Percentiles rank a stretch among this genome's conserved stretches.
phyloP scores from a whole-genome alignment of 2,888 invertebrate genomes.

The Odontomyia ornata region DNA sequence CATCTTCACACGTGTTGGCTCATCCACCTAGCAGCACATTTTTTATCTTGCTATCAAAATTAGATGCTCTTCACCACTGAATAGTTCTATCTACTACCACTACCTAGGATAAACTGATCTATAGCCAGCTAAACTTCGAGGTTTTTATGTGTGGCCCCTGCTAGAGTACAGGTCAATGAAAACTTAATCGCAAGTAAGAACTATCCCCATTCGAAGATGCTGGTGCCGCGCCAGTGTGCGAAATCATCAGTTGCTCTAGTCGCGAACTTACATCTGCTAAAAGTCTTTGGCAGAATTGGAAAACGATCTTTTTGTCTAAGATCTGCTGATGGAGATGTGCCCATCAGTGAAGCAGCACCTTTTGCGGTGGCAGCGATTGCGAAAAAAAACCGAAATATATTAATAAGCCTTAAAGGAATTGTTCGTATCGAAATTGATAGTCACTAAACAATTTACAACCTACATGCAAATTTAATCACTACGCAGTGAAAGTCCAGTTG shows the following conservation, averaged over 20 bases:
- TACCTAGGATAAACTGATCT: conserved; percentile 48
- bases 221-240: background rate
- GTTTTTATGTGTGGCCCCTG: conserved; percentile 45
- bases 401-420: no score
- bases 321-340: background rate
- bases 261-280: background rate
- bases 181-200: conserved; percentile 45
- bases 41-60: background rate
- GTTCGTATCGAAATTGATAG: no score
- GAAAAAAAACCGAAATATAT: no score
- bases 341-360: background rate
- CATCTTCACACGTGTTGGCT: conserved; percentile 19
- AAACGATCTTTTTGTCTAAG: background rate
- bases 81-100: conserved; percentile 48
- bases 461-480: no score
- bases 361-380: background rate
- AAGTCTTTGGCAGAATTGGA: background rate
- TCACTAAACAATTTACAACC: no score
- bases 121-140: conserved; percentile 43
- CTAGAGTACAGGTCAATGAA: conserved; percentile 45
- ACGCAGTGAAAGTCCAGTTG: no score
- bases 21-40: conserved; percentile 36
- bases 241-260: background rate
- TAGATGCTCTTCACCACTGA: conserved; percentile 8
- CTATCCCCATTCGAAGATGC: conserved; percentile 29